Evolutionary conservation across 2,113 vertebrate species (phyloP).

Genomic region (Hoplias malabaricus): DNA sequence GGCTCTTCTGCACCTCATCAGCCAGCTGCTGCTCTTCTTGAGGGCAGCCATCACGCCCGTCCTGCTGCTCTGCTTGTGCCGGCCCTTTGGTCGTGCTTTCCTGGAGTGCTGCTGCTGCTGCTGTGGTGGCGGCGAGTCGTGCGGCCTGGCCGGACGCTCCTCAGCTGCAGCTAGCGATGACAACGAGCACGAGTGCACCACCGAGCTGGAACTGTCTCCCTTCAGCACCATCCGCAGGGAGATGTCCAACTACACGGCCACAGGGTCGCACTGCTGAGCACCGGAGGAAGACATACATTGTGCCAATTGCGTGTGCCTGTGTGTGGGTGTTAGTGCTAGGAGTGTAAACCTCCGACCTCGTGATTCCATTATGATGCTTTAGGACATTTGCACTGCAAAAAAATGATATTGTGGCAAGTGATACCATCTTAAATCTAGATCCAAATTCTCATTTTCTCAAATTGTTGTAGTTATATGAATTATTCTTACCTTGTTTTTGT

Average conservation of each 20-base stretch:
- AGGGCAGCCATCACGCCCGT: slow-evolving; percentile 93
- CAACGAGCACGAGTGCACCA: slow-evolving; percentile 95
- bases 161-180: slow-evolving; percentile 92
- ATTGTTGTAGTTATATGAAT: no score
- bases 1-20: slow-evolving; percentile 91
- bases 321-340: background rate
- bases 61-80: slow-evolving; percentile 94
- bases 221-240: slow-evolving; percentile 95
- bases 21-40: slow-evolving; percentile 94
- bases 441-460: background rate
- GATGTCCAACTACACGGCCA: slow-evolving; percentile 92
- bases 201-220: slow-evolving; percentile 94
- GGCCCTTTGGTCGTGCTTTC: slow-evolving; percentile 92
- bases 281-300: background rate
- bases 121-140: slow-evolving; percentile 80
- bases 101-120: slow-evolving; percentile 97
- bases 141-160: slow-evolving; percentile 76
- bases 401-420: background rate
- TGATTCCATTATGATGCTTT: background rate
- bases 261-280: slow-evolving; percentile 89
- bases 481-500: no score
- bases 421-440: background rate
- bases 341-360: background rate
- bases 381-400: background rate
- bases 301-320: background rate